Conservation (phyloP, 2,888 invertebrate species). For the Gastracanthus pulcherrimus region DNA sequence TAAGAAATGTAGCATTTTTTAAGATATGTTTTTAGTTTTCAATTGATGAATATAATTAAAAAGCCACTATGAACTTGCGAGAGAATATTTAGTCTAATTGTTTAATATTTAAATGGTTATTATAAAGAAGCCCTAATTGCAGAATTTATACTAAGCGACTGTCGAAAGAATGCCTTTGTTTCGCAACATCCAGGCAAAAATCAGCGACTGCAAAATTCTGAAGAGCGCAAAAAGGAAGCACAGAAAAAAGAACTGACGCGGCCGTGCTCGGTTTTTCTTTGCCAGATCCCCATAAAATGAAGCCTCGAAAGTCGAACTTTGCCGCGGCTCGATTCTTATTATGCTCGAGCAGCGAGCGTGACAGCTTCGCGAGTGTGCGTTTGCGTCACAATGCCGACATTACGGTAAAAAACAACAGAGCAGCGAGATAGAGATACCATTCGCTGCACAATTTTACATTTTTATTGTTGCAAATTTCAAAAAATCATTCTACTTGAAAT, state of each 20-base stretch:
- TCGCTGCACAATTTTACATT: neutral
- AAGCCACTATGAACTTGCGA: no score
- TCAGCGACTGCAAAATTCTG: neutral
- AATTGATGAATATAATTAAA: no score
- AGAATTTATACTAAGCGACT: neutral
- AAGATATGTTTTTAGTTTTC: no score
- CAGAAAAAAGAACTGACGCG: neutral
- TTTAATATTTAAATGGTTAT: neutral
- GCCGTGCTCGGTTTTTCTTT: neutral
- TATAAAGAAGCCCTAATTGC: neutral
- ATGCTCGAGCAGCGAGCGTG: constrained; percentile 42
- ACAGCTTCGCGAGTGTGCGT: constrained; percentile 40
- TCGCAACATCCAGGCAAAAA: neutral
- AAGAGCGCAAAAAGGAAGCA: neutral
- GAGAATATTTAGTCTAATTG: no score
- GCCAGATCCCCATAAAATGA: constrained; percentile 22
- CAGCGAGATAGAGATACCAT: constrained; percentile 12
- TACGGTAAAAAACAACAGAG: constrained; percentile 36
- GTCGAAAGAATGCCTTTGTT: neutral
- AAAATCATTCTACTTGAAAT: no score
- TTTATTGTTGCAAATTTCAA: neutral
- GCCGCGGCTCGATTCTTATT: constrained; percentile 18
- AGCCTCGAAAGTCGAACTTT: constrained; percentile 28
- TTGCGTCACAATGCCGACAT: constrained; percentile 31
- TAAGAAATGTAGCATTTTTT: no score